A percentile compares a stretch with the other conserved stretches of the same genome.
Conservation (phyloP, 1,140 invertebrate species). For the Sycobia sp. region DNA sequence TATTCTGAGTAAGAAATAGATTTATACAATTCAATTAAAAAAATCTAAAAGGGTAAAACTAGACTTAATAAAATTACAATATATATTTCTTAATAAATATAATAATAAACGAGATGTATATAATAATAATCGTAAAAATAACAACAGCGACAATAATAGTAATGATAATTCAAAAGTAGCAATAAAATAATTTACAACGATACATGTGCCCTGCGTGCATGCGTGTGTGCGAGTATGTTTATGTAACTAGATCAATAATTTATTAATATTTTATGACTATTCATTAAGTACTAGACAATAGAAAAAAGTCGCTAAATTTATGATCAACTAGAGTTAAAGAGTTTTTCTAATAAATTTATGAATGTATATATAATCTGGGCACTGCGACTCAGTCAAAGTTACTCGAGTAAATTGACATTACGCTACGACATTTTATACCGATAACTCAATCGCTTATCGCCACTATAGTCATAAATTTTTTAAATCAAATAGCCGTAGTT, state of each 20-base stretch:
- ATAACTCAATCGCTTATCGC: slow-evolving; percentile 19
- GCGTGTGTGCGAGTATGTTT: slow-evolving; percentile 22
- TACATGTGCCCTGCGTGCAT: slow-evolving; percentile 21
- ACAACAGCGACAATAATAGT: slow-evolving; percentile 20
- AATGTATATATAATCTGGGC: slow-evolving; percentile 34
- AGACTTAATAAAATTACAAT: slow-evolving; percentile 8
- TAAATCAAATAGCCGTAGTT: slow-evolving; percentile 7
- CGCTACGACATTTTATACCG: slow-evolving; percentile 32
- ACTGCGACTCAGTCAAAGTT: slow-evolving; percentile 45
- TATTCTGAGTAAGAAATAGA: slow-evolving; percentile 1
- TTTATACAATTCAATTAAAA: neutral
- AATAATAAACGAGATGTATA: neutral
- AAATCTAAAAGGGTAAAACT: neutral
- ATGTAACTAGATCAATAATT: slow-evolving; percentile 33
- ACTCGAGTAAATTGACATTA: slow-evolving; percentile 46
- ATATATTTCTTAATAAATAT: slow-evolving; percentile 2
- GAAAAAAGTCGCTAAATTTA: slow-evolving; percentile 37
- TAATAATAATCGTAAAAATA: slow-evolving; percentile 21
- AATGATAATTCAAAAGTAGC: neutral
- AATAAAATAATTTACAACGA: slow-evolving; percentile 19
- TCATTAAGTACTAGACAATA: slow-evolving; percentile 42
- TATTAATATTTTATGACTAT: slow-evolving; percentile 31
- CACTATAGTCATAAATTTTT: slow-evolving; percentile 34
- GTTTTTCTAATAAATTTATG: slow-evolving; percentile 26
- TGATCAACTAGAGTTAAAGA: slow-evolving; percentile 33